These are phyloP conservation scores for Vimba vimba DNA, from an alignment of 2,113 vertebrate genomes.

Conservation along the genomic window DNA sequence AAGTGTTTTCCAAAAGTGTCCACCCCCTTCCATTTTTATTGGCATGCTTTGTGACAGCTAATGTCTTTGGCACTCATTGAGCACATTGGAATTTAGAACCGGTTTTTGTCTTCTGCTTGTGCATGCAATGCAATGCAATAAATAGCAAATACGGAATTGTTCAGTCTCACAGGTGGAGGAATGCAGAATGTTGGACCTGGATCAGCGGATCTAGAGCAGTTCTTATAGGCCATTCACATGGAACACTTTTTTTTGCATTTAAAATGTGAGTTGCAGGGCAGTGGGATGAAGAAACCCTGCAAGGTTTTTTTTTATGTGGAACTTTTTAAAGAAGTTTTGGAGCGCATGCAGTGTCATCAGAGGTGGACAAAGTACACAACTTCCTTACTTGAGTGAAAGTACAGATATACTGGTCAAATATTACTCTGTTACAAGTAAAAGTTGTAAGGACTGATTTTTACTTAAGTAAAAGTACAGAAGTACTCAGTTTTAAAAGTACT, in stretches of 20 bases:
- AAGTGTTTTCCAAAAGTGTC: neutral
- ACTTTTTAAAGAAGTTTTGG: too few relatives aligned
- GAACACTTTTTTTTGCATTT: neutral
- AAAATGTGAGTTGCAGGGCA: neutral
- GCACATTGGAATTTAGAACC: neutral
- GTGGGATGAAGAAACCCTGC: neutral
- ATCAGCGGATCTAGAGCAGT: neutral
- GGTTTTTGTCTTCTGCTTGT: neutral
- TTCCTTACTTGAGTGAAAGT: too few relatives aligned
- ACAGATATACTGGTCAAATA: too few relatives aligned
- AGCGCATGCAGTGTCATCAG: too few relatives aligned
- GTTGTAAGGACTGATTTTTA: too few relatives aligned
- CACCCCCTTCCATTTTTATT: neutral
- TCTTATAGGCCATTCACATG: neutral
- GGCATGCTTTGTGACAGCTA: neutral
- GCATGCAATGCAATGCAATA: neutral
- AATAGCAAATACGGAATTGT: neutral
- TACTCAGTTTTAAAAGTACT: too few relatives aligned
- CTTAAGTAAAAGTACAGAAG: too few relatives aligned
- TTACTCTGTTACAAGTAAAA: too few relatives aligned
- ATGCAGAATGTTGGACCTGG: neutral
- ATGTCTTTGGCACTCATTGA: constrained; percentile 8
- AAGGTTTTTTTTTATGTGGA: neutral
- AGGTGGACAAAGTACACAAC: too few relatives aligned
- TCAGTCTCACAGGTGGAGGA: neutral